Percentiles rank a stretch among this genome's conserved stretches.
phyloP scores from a whole-genome alignment of 2,113 vertebrate genomes.

The Prionailurus bengalensis region DNA sequence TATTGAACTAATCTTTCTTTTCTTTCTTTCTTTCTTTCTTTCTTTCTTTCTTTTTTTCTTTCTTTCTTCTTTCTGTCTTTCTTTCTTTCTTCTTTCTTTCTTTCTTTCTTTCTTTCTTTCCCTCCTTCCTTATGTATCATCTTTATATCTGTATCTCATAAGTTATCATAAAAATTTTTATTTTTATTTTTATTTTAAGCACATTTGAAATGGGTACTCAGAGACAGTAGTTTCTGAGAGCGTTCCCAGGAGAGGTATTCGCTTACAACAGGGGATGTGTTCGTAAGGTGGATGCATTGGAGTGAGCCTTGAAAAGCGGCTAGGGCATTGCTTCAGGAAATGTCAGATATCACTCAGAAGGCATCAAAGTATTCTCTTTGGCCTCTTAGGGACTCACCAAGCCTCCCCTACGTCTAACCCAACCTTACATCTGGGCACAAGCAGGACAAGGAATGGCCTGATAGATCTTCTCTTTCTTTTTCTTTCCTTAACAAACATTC shows the following conservation, averaged over 20 bases:
- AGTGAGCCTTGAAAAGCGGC: not conserved
- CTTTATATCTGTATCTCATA: constrained; percentile 15
- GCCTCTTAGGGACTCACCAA: not conserved
- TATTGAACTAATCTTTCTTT: not conserved
- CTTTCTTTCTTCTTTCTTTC: not conserved
- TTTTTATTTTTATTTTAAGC: not conserved
- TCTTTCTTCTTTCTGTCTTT: not conserved
- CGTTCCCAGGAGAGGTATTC: not conserved
- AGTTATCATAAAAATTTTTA: not conserved
- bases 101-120: not conserved
- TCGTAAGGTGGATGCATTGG: not conserved
- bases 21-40: too few species aligned
- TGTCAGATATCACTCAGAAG: not conserved
- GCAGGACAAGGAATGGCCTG: not conserved
- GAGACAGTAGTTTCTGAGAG: not conserved
- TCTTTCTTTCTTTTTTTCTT: not conserved
- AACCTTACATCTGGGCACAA: not conserved
- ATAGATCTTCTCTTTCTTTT: not conserved
- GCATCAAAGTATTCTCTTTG: not conserved
- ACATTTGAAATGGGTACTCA: not conserved
- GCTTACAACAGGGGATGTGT: not conserved
- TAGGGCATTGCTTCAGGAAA: not conserved
- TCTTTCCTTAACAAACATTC: not conserved
- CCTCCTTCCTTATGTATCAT: not conserved
- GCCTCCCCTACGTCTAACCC: not conserved